These are phyloP conservation scores for Paralichthys olivaceus DNA, from an alignment of 2,113 vertebrate genomes.

Conservation along the genomic window DNA sequence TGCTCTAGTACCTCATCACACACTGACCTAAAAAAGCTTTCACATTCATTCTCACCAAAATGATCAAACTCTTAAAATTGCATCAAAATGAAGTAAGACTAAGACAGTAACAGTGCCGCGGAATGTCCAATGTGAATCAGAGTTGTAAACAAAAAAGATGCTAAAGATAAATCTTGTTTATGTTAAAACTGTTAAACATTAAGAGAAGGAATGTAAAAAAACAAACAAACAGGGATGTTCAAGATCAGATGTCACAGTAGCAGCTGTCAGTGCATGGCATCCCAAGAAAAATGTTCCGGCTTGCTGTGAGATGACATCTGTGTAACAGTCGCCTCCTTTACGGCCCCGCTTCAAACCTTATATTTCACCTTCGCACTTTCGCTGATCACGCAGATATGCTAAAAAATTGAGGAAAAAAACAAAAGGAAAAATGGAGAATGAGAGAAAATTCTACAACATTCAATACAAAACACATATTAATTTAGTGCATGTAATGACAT, in stretches of 20 bases:
- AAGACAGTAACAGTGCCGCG: neutral
- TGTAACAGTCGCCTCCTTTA: slow-evolving; percentile 18
- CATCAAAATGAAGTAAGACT: slow-evolving; percentile 6
- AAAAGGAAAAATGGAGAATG: slow-evolving; percentile 2
- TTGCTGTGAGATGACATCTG: slow-evolving; percentile 39
- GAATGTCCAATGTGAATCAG: neutral
- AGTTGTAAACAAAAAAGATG: neutral
- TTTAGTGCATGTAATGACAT: neutral
- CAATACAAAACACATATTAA: neutral
- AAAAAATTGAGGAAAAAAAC: slow-evolving; percentile 10
- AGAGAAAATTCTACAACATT: neutral
- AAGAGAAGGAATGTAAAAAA: slow-evolving; percentile 45
- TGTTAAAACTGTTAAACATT: slow-evolving; percentile 30
- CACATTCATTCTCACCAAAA: slow-evolving; percentile 12
- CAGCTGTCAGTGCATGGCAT: slow-evolving; percentile 53
- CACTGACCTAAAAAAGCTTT: neutral
- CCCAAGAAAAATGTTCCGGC: slow-evolving; percentile 42
- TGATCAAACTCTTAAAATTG: neutral
- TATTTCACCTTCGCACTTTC: slow-evolving; percentile 92
- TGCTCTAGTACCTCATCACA: neutral
- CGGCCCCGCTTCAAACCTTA: slow-evolving; percentile 81
- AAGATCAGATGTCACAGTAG: slow-evolving; percentile 50
- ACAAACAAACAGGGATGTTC: slow-evolving; percentile 24
- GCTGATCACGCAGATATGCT: slow-evolving; percentile 95
- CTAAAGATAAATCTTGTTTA: slow-evolving; percentile 7